phyloP scores from a whole-genome alignment of 1,140 invertebrate species.

The Cotesia typhae region DNA sequence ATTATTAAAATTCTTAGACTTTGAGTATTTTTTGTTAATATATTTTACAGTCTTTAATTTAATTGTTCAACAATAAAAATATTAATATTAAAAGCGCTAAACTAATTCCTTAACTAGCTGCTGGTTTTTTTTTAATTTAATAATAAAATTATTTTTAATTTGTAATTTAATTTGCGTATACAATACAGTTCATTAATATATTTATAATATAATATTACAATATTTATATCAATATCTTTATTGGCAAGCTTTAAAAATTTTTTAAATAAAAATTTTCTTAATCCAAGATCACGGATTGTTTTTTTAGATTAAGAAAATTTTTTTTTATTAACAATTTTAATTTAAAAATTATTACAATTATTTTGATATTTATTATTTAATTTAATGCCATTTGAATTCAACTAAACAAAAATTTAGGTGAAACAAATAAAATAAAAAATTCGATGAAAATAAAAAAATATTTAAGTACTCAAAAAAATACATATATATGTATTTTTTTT shows the following conservation, averaged over 20 bases:
- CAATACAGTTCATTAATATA: not conserved
- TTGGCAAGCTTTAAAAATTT: constrained; percentile 57
- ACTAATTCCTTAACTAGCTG: not conserved
- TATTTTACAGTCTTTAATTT: constrained; percentile 32
- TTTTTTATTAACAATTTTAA: constrained; percentile 13
- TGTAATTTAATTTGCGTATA: constrained; percentile 13
- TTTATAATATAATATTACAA: constrained; percentile 23
- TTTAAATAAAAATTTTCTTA: constrained; percentile 49
- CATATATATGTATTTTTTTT: not conserved
- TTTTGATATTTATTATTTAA: not conserved
- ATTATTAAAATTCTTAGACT: constrained; percentile 17
- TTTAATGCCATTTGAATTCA: constrained; percentile 58
- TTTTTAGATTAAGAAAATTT: constrained; percentile 54
- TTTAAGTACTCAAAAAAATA: constrained; percentile 30
- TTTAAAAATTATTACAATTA: constrained; percentile 3
- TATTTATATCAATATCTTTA: constrained; percentile 41
- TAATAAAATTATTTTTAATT: constrained; percentile 26
- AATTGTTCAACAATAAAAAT: constrained; percentile 16
- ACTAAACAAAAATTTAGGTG: constrained; percentile 64
- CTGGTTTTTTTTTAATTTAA: not conserved
- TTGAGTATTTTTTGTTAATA: not conserved
- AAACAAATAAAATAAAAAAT: constrained; percentile 57
- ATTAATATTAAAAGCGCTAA: not conserved
- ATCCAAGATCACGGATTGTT: constrained; percentile 48
- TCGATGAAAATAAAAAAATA: constrained; percentile 19